Conservation (phyloP, 2,113 vertebrate species). For the Semnornis frantzii region DNA sequence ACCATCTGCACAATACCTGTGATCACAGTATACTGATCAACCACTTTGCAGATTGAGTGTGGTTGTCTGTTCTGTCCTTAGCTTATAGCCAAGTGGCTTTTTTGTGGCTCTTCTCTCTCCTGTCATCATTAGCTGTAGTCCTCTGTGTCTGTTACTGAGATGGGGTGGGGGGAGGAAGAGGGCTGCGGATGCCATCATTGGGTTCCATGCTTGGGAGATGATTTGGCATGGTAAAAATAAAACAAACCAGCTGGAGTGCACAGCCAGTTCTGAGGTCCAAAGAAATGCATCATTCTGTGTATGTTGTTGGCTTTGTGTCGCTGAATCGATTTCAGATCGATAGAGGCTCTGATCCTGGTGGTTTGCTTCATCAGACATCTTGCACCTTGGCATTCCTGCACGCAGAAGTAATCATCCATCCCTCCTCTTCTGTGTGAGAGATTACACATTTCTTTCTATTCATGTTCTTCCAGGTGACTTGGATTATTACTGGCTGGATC, state of each 20-base stretch:
- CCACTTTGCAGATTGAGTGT: not conserved
- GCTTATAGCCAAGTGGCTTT: not conserved
- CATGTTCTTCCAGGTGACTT: constrained; percentile 86
- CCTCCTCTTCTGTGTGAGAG: constrained; percentile 9
- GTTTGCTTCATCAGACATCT: not conserved
- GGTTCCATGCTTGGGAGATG: not conserved
- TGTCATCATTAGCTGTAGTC: not conserved
- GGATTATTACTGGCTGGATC: constrained; percentile 98
- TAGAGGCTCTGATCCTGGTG: not conserved
- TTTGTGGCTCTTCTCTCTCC: not conserved
- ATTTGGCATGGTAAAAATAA: not conserved
- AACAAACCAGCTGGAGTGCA: not conserved
- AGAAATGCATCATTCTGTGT: not conserved
- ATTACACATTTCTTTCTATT: constrained; percentile 54
- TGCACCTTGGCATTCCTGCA: not conserved
- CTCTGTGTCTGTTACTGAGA: not conserved
- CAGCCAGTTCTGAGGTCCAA: not conserved
- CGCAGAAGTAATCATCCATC: not conserved
- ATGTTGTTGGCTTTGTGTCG: not conserved
- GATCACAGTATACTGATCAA: not conserved
- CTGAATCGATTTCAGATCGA: not conserved
- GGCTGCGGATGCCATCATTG: not conserved
- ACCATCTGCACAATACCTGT: rapidly evolving
- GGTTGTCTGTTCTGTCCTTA: not conserved
- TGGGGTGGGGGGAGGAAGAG: not conserved